Percentiles rank a stretch among this genome's conserved stretches.
phyloP scores from a whole-genome alignment of 2,888 invertebrate species.

The Drosophila multiciliata region DNA sequence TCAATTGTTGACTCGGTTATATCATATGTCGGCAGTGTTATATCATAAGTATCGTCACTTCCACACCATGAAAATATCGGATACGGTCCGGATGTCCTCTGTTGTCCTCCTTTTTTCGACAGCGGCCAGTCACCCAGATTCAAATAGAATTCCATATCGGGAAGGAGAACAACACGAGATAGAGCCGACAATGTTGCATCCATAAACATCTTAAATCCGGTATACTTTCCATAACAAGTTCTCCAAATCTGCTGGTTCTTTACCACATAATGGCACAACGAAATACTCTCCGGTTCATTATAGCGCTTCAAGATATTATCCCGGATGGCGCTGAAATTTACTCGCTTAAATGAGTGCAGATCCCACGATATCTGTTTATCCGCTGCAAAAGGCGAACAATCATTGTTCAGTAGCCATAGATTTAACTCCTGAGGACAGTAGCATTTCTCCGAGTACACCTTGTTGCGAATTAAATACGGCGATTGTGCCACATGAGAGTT shows the following conservation, averaged over 20 bases:
- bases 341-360: slow-evolving; percentile 88
- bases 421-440: slow-evolving; percentile 90
- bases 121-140: slow-evolving; percentile 99
- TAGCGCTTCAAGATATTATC: slow-evolving; percentile 89
- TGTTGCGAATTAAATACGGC: slow-evolving; percentile 84
- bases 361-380: slow-evolving; percentile 91
- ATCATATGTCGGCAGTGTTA: slow-evolving; percentile 98
- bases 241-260: slow-evolving; percentile 93
- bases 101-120: slow-evolving; percentile 86
- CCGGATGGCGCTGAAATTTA: slow-evolving; percentile 90
- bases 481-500: slow-evolving; percentile 82
- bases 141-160: slow-evolving; percentile 95
- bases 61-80: slow-evolving; percentile 99
- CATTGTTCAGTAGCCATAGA: slow-evolving; percentile 89
- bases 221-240: slow-evolving; percentile 96
- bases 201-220: slow-evolving; percentile 98
- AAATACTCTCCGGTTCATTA: slow-evolving; percentile 91
- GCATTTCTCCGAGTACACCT: slow-evolving; percentile 93
- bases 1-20: slow-evolving; percentile 96
- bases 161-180: slow-evolving; percentile 91
- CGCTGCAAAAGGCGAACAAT: slow-evolving; percentile 86
- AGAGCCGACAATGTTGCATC: slow-evolving; percentile 94
- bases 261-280: slow-evolving; percentile 95
- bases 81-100: slow-evolving; percentile 86
- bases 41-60: slow-evolving; percentile 93